These are phyloP conservation scores for Drosophila mimica DNA, from an alignment of 2,888 invertebrate genomes.

Conservation along the genomic window DNA sequence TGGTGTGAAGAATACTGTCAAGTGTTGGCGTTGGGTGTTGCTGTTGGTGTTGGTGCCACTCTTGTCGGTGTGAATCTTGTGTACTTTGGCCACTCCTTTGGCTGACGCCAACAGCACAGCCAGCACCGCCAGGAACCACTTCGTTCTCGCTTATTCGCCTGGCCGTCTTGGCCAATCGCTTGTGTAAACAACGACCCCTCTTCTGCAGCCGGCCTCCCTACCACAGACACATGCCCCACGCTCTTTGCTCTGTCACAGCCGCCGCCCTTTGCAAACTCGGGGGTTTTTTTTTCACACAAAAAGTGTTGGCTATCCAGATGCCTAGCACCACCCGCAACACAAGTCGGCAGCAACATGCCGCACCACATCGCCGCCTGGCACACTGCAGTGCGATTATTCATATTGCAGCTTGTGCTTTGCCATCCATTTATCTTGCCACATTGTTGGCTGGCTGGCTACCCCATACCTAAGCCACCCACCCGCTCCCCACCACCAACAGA, in stretches of 20 bases:
- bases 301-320: conserved; percentile 70
- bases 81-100: conserved; percentile 85
- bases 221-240: conserved; percentile 4
- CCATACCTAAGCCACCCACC: neutral
- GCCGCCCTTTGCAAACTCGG: conserved; percentile 38
- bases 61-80: conserved; percentile 84
- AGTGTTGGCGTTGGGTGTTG: conserved; percentile 68
- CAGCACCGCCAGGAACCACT: conserved; percentile 9
- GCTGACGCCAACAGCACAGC: conserved; percentile 36
- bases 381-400: conserved; percentile 67
- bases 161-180: conserved; percentile 84
- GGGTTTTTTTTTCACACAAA: conserved; percentile 71
- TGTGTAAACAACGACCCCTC: conserved; percentile 81
- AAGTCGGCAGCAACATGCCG: neutral
- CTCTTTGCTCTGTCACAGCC: conserved; percentile 10
- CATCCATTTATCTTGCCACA: conserved; percentile 77
- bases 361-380: neutral
- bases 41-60: conserved; percentile 46
- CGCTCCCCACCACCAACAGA: neutral
- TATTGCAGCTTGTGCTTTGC: conserved; percentile 72
- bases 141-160: conserved; percentile 30
- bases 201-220: neutral
- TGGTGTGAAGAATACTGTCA: conserved; percentile 63
- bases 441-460: conserved; percentile 60
- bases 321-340: conserved; percentile 13